Evolutionary conservation across 1,140 invertebrate genomes (phyloP).

Genomic region (Caenorhabditis remanei): DNA sequence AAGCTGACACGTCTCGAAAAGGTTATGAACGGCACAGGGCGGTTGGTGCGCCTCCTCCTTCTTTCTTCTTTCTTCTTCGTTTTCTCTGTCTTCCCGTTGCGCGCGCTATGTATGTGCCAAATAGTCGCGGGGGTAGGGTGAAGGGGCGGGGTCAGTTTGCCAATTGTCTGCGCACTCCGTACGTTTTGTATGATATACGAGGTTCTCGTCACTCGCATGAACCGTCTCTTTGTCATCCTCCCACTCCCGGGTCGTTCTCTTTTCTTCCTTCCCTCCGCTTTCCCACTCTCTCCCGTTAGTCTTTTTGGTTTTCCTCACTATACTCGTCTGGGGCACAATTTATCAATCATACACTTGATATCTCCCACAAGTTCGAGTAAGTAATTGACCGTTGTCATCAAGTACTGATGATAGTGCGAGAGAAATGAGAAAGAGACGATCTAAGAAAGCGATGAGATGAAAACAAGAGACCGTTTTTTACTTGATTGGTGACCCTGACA

Average conservation of each 20-base stretch:
- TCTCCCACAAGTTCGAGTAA: conserved; percentile 47
- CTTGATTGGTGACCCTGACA: not conserved
- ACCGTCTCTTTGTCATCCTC: conserved; percentile 55
- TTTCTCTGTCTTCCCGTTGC: conserved; percentile 49
- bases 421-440: conserved; percentile 2
- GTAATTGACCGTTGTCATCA: conserved; percentile 53
- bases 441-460: not conserved
- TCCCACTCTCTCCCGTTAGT: conserved; percentile 15
- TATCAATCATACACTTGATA: conserved; percentile 55
- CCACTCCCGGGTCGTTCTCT: conserved; percentile 21
- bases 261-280: not conserved
- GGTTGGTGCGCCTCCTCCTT: conserved; percentile 1
- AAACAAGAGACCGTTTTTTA: not conserved
- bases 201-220: conserved; percentile 42
- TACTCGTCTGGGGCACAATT: conserved; percentile 27
- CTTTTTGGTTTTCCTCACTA: conserved; percentile 6
- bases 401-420: conserved; percentile 22
- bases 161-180: conserved; percentile 52
- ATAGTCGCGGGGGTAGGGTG: conserved; percentile 35
- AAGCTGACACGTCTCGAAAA: conserved; percentile 31
- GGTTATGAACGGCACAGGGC: conserved; percentile 49
- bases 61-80: conserved; percentile 1
- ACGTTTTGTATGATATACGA: conserved; percentile 46
- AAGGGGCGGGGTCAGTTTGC: conserved; percentile 48
- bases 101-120: conserved; percentile 55